Conservation (phyloP, 2,113 vertebrate species). For the Phainopepla nitens region DNA sequence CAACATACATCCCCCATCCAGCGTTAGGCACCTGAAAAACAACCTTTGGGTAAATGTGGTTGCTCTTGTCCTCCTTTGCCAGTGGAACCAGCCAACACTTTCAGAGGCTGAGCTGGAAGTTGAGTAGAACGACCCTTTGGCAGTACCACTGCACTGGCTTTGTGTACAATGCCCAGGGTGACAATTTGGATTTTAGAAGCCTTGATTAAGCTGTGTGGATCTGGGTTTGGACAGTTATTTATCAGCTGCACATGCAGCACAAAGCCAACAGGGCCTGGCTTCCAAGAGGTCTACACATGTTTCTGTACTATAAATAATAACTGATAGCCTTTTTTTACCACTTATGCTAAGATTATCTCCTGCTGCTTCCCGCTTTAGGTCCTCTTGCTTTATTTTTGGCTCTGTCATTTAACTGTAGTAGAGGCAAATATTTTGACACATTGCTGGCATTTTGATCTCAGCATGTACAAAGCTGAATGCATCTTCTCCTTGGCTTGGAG, state of each 20-base stretch:
- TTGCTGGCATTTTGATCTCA: not conserved
- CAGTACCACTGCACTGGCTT: not conserved
- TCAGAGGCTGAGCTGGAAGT: not conserved
- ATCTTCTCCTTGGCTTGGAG: not conserved
- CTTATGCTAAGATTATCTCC: slow-evolving; percentile 8
- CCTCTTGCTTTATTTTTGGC: slow-evolving; percentile 2
- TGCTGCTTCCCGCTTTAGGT: not conserved
- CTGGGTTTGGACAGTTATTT: not conserved
- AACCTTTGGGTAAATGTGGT: not conserved
- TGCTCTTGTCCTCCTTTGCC: not conserved
- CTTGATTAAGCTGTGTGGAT: not conserved
- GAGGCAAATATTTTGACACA: not conserved
- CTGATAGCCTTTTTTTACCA: not conserved
- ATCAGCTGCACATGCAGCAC: not conserved
- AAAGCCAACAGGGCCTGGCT: not conserved
- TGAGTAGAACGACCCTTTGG: not conserved
- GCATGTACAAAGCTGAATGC: not conserved
- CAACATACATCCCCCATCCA: not conserved
- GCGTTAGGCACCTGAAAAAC: fast-evolving
- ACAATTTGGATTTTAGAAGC: not conserved
- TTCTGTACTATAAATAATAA: slow-evolving; percentile 8
- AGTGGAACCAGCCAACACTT: not conserved
- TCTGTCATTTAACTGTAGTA: not conserved
- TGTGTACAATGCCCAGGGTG: not conserved
- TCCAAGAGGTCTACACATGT: not conserved